Conservation (phyloP, 2,888 invertebrate species). For the Crocallis elinguaria region DNA sequence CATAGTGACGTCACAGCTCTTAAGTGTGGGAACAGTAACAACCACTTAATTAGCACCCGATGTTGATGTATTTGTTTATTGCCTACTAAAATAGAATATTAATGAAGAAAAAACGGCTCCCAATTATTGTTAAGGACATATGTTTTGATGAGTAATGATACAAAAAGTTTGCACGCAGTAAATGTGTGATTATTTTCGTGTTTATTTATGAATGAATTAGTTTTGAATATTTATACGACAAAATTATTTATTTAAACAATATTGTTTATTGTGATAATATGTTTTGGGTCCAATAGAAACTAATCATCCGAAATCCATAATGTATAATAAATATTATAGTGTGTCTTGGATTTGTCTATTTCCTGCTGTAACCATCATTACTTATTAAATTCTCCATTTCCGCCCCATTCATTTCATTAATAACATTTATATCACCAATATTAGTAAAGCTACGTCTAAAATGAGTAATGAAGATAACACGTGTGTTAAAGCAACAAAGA, state of each 20-base stretch:
- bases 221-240: too few relatives aligned
- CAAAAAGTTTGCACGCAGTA: constrained; percentile 9
- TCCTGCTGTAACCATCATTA: constrained; percentile 12
- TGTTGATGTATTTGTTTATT: constrained; percentile 54
- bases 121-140: constrained; percentile 26
- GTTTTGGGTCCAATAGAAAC: too few relatives aligned
- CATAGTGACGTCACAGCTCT: constrained; percentile 48
- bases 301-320: constrained; percentile 2
- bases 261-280: too few relatives aligned
- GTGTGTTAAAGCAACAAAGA: constrained; percentile 24
- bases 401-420: constrained; percentile 2
- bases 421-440: constrained; percentile 6
- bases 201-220: neutral
- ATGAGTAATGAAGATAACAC: constrained; percentile 32
- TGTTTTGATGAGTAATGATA: constrained; percentile 16
- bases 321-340: neutral
- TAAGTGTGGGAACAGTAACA: constrained; percentile 63
- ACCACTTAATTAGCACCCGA: constrained; percentile 60
- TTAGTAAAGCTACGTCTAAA: constrained; percentile 6
- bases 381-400: constrained; percentile 13
- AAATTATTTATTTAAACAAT: too few relatives aligned
- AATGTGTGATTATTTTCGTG: neutral
- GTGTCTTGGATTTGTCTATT: neutral
- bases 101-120: constrained; percentile 24
- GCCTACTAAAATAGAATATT: constrained; percentile 35